Base-by-base conservation (phyloP, 2,113 vertebrate species). In the Pampusana beccarii region DNA sequence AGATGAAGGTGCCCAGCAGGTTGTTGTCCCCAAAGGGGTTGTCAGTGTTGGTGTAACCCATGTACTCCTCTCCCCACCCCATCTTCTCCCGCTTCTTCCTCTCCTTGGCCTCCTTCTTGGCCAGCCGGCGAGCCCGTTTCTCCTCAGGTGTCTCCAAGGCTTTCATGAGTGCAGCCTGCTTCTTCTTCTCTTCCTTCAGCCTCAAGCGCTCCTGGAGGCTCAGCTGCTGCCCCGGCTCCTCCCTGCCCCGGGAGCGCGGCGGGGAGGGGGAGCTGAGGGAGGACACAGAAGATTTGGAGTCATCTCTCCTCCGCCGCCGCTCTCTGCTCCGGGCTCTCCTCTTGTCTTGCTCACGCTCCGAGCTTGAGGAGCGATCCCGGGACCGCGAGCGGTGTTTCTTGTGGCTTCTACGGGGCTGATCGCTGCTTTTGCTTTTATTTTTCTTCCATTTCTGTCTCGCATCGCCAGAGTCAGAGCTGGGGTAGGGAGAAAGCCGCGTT, bases 11-110 rank as follows among this genome's bases (percentile, higher is more conserved):
- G 38, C 99, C 99, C 51, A 99, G 96, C 26, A 99, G 97, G 95
- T 99, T 99, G 97, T 99, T 99, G 97, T 99, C 99, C 3, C 99
- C 99, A 5, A 99, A 99, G 6, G 99, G 99, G 93, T 99, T 99
- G 97, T 99, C 99, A 0, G 99, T 99, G 57, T 99, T 99, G 79
- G 99, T 99, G 96, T 99, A 99, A 19, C 99, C 99, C 99, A 99
- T 99, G 93, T 99, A 99, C 92, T 99, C 99, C 92, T 99, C 99
- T 9, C 99, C 99, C 99, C 99, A 99, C 31, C 99, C 99, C 99
- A 99, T 99, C 97, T 99, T 99, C 97, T 99, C 99, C 12, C 99
- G 98, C 95, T 99, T 99, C 94, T 99, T 99, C 88, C 99, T 98
- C 96, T 99, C 99, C 81, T 99, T 99, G 51, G 99, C 98, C 66